Base-by-base conservation (phyloP, 2,113 vertebrate genomes). In the Heterotis niloticus region DNA sequence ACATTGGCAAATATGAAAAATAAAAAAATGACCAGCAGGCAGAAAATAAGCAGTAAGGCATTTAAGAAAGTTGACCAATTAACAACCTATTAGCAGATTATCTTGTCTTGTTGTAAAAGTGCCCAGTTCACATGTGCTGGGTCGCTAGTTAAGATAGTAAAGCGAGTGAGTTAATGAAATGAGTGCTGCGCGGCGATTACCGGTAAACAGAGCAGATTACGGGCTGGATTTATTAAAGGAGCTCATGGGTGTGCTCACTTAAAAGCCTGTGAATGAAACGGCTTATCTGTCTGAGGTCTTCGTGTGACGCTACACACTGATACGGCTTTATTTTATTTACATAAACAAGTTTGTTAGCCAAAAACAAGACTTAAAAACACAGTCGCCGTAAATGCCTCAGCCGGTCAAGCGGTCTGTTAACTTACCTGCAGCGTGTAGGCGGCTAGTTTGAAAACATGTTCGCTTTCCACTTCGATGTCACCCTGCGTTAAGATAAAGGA, bases 371-470 rank as follows among this genome's bases (percentile, higher is more conserved):
- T 44, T 44, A 44, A 44, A 44, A 44, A 44, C 34, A 44, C 7
- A 44, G 34, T 7, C 3, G 7, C 34, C 34, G 34, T 4, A 44
- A 44, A 44, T 7, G 7, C 34, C 34, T 44, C 34, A 44, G 3
- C 34, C 34, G 34, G 34, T 73, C 79, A 83, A 75, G 81, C 28
- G 59, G 67, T 20, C 2, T 4, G 12, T 62, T 14, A 14, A 84
- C 96, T 95, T 91, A 99, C 97, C 96, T 99, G 97, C 82, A 98
- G 84, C 81, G 94, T 86, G 81, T 96, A 94, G 0, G 96, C 96
- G 0, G 96, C 96, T 89, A 98, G 92, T 86, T 93, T 96, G 92
- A 98, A 98, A 75, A 96, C 90, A 57, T 94, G 90, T 82, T 91
- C 96, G 13, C 96, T 98, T 82, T 96, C 94, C 82, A 96, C 93